A percentile compares a stretch with the other conserved stretches of the same genome.
Evolutionary conservation across 2,113 vertebrate species (phyloP).

Genomic region (Paradoxurus hermaphroditus): DNA sequence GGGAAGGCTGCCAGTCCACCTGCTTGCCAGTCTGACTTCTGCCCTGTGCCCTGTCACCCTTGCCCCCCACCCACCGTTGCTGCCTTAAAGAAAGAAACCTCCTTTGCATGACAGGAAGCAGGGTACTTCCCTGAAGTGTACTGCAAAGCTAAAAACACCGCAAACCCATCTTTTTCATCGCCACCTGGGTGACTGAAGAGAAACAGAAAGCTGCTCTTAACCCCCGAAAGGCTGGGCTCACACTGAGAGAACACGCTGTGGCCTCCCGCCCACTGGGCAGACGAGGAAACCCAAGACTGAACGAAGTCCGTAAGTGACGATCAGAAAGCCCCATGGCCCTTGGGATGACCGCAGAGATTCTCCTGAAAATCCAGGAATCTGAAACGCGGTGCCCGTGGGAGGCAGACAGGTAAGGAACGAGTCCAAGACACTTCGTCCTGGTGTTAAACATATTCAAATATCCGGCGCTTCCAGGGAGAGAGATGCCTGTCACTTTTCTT

Average conservation of each 20-base stretch:
- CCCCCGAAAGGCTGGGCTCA: not conserved
- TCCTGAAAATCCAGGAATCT: not conserved
- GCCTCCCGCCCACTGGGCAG: not conserved
- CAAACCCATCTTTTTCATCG: not conserved
- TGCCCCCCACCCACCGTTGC: not conserved
- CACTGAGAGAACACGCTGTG: accelerated
- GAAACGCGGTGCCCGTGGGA: not conserved
- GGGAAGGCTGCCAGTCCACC: not conserved
- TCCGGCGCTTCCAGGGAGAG: not conserved
- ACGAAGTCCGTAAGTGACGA: not conserved
- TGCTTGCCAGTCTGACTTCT: not conserved
- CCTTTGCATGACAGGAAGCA: slow-evolving; percentile 45
- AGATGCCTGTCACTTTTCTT: not conserved
- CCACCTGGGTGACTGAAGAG: slow-evolving; percentile 16
- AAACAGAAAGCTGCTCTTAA: slow-evolving; percentile 21
- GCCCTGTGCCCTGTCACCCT: accelerated
- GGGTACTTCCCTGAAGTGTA: not conserved
- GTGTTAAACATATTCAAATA: not conserved
- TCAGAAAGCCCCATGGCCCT: not conserved
- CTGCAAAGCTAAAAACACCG: not conserved
- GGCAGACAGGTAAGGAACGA: not conserved
- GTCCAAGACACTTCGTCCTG: not conserved
- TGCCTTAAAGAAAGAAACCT: slow-evolving; percentile 57
- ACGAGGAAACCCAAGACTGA: not conserved
- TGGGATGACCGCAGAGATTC: not conserved